phyloP scores from a whole-genome alignment of 23 tunicate species.

The Aplidium turbinatum region DNA sequence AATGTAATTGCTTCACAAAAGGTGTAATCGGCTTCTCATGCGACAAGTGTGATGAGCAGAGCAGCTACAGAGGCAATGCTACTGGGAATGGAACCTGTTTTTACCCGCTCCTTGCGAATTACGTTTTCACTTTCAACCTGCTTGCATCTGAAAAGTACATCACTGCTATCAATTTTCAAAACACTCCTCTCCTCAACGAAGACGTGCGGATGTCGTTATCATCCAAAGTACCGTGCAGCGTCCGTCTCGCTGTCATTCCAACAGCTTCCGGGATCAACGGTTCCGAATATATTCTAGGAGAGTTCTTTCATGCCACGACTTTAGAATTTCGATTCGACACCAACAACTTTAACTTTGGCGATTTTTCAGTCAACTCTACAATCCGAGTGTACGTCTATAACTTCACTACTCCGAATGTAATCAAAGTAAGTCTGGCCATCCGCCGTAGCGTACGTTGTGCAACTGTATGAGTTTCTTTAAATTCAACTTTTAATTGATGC shows the following conservation, averaged over 20 bases:
- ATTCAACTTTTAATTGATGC: too few relatives aligned
- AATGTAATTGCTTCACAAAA: conserved; percentile 61
- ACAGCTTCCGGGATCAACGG: too few relatives aligned
- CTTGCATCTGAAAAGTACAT: conserved; percentile 18
- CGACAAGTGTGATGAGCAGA: conserved; percentile 30
- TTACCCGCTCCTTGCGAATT: conserved; percentile 45
- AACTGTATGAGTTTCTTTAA: too few relatives aligned
- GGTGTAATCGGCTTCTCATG: conserved; percentile 54
- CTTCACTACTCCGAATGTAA: conserved; percentile 34
- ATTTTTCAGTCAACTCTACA: conserved; percentile 22
- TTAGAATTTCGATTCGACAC: too few relatives aligned
- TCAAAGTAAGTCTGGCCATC: conserved; percentile 71
- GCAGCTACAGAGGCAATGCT: conserved; percentile 49
- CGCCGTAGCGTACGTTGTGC: too few relatives aligned
- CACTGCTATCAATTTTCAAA: conserved; percentile 66
- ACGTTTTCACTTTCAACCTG: conserved; percentile 58
- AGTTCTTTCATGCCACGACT: too few relatives aligned
- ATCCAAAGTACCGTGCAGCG: neutral
- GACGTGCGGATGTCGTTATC: conserved; percentile 41
- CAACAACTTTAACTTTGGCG: conserved; percentile 18
- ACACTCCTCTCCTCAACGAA: conserved; percentile 44
- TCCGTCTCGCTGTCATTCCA: too few relatives aligned
- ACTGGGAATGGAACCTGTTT: conserved; percentile 80
- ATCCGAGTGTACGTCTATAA: conserved; percentile 65
- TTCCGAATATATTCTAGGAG: too few relatives aligned